Evolutionary conservation across 2,113 vertebrate genomes (phyloP), one percentile per base, ranked within the genome.

Genomic region (Platycercus adscitus): DNA sequence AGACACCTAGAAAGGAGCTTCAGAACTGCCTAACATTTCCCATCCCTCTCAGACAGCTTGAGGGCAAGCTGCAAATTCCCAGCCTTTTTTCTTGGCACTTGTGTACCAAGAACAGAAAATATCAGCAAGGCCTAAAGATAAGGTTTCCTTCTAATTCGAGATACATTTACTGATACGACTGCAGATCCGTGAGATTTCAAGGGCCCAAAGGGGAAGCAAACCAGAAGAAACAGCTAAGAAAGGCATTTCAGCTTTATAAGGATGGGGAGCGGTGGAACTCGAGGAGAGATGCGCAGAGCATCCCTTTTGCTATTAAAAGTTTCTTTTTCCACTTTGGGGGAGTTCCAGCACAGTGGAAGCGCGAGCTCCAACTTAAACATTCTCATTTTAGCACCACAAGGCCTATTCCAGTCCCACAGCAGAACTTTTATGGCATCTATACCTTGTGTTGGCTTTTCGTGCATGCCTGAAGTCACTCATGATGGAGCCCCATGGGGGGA

Each of bases 141-240:
- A 72, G n/a, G 63, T 39, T 94, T 85, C 41, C 75, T 81, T 94
- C 82, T 72, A n/a, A 69, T 65, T 90, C 85, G 31, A 56, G 92
- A 89, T 88, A 77, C 70, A 12, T 76, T 79, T 73, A 12, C 71
- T 29, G 80, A 46, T 75, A 35, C 0, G 10, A 31, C 33, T 7
- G 31, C 50, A 80, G 85, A 87, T 70, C 49, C 70, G 68, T 7
- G 69, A 71, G 83, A 68, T 91, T 60, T 81, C 55, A 44, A 33
- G 58, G 72, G 28, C 60, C 68, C 87, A 70, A 77, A 78, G 93
- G 95, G 66, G 37, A 69, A 65, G 52, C 17, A 65, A 93, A 93
- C 65, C 63, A 86, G n/a, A 88, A 91, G 53, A 60, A 60, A 76
- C 82, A 58, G 19, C 84, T 44, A 43, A 46, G n/a, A 64, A 50